These are phyloP conservation scores for Peromyscus nudipes DNA, from an alignment of 2,797 vertebrate genomes.

Conservation along the genomic window DNA sequence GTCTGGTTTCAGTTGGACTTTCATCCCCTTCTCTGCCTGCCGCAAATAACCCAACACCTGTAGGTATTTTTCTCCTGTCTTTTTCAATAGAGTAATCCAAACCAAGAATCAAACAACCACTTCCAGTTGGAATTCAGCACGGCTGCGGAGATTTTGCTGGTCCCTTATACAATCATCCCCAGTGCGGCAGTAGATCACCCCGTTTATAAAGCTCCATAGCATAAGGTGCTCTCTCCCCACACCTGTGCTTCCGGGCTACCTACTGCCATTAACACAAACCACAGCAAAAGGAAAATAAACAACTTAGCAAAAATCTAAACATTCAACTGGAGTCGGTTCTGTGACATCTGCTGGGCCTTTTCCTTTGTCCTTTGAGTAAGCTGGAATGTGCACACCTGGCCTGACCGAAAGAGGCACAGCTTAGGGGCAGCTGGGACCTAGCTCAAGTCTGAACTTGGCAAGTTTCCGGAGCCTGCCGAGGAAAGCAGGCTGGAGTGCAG, in stretches of 20 bases:
- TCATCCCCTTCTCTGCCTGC: constrained; percentile 34
- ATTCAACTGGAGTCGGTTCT: constrained; percentile 78
- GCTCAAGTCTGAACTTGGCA: constrained; percentile 55
- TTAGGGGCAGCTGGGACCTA: constrained; percentile 64
- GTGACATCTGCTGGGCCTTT: constrained; percentile 62
- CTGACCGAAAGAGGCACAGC: constrained; percentile 64
- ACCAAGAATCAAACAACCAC: constrained; percentile 62
- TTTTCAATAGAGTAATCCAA: constrained; percentile 59
- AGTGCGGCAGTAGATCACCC: background rate
- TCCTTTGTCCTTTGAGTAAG: constrained; percentile 67
- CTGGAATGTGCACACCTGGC: constrained; percentile 74
- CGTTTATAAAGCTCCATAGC: constrained; percentile 12
- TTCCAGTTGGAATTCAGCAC: constrained; percentile 61
- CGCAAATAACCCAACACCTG: constrained; percentile 44
- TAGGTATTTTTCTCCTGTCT: background rate
- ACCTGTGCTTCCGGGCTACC: constrained; percentile 38
- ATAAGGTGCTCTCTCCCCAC: constrained; percentile 1
- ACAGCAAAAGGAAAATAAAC: constrained; percentile 75
- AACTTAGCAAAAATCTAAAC: constrained; percentile 77
- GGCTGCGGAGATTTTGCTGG: constrained; percentile 66
- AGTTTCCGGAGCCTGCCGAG: constrained; percentile 60
- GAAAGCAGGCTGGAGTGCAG: constrained; percentile 54
- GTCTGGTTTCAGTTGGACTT: constrained; percentile 53
- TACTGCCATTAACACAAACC: constrained; percentile 62
- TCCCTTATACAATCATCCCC: constrained; percentile 52